Evolutionary conservation across 2,888 invertebrate genomes (phyloP).

Genomic region (Parnassius apollo): DNA sequence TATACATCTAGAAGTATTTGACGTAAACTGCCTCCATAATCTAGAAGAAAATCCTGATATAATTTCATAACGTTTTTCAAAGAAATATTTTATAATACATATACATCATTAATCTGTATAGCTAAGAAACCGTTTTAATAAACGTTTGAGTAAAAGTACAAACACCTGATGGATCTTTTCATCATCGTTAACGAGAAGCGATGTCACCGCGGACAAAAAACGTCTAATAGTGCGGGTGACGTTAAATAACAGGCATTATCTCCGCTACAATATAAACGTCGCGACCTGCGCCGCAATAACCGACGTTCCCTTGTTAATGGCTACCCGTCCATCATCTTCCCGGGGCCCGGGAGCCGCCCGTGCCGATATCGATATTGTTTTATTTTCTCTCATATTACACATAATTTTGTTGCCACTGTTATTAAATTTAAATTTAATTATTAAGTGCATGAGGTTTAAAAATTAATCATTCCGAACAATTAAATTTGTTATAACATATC

Average conservation of each 20-base stretch:
- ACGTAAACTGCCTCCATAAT: too few species aligned
- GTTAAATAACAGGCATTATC: slow-evolving; percentile 70
- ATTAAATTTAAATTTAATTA: not conserved
- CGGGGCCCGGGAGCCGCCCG: slow-evolving; percentile 32
- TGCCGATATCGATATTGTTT: slow-evolving; percentile 42
- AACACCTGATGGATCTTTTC: slow-evolving; percentile 36
- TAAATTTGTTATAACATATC: too few species aligned
- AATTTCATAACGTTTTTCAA: too few species aligned
- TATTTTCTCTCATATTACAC: slow-evolving; percentile 27
- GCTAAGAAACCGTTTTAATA: not conserved
- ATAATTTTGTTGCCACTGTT: slow-evolving; percentile 14
- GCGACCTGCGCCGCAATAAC: slow-evolving; percentile 62
- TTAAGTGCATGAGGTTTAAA: too few species aligned
- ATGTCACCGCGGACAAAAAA: slow-evolving; percentile 51
- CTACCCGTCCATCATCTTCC: slow-evolving; percentile 59
- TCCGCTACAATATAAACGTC: slow-evolving; percentile 65
- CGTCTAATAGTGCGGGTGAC: slow-evolving; percentile 54
- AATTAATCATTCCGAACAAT: too few species aligned
- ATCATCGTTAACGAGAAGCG: slow-evolving; percentile 51
- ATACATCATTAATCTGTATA: too few species aligned
- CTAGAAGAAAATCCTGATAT: too few species aligned
- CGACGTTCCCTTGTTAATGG: slow-evolving; percentile 56
- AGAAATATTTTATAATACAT: too few species aligned
- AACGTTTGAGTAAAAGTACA: slow-evolving; percentile 33
- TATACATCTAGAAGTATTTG: too few species aligned